A percentile compares a stretch with the other conserved stretches of the same genome.
These are phyloP conservation scores for Trachemys scripta DNA, from an alignment of 2,113 vertebrate genomes.

Conservation along the genomic window DNA sequence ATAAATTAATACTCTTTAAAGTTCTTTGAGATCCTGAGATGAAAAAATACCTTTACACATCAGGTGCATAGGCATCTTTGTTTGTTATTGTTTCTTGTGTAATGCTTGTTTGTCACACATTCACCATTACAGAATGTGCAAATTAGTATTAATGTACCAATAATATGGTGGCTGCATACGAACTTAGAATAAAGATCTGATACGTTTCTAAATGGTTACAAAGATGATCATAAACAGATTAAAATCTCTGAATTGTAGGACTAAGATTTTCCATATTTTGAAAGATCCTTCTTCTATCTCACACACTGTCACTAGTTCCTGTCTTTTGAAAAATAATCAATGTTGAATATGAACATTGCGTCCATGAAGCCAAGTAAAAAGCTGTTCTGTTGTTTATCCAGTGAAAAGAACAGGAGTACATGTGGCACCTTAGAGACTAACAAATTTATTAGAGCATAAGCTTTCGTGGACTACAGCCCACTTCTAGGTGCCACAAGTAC, in stretches of 20 bases:
- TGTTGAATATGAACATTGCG: neutral
- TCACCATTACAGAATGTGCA: neutral
- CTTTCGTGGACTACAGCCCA: too few species aligned
- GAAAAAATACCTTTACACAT: neutral
- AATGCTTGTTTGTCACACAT: neutral
- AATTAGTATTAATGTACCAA: neutral
- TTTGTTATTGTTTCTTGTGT: neutral
- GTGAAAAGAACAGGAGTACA: too few species aligned
- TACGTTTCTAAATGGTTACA: neutral
- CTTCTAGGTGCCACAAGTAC: too few species aligned
- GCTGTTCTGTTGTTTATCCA: neutral
- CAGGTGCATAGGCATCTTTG: neutral
- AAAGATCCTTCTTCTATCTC: rapidly evolving
- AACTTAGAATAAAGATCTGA: rapidly evolving
- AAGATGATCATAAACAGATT: neutral
- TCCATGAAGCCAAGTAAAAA: neutral
- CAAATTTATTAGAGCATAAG: too few species aligned
- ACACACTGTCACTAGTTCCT: neutral
- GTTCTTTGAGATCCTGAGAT: neutral
- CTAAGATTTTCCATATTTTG: neutral
- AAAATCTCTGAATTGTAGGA: slow-evolving; percentile 7
- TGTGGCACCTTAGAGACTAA: too few species aligned
- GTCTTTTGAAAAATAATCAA: neutral
- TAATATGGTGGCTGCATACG: neutral
- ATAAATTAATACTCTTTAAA: neutral